These are phyloP conservation scores for Boloria euphrosyne DNA, from an alignment of 2,888 invertebrate genomes.

Conservation along the genomic window DNA sequence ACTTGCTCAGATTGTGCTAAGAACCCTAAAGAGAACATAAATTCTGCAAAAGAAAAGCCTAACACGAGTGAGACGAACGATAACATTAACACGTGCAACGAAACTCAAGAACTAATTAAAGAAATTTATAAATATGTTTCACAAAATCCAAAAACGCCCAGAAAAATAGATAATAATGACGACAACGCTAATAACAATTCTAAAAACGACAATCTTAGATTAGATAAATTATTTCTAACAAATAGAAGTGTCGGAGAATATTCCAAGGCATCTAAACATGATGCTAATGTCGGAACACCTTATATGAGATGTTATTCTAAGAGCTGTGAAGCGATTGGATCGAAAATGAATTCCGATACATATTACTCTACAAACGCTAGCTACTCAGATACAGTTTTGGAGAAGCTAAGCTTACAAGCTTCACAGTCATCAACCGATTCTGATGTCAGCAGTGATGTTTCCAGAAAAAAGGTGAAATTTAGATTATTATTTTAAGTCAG, in stretches of 20 bases:
- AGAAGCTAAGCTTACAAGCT: constrained; percentile 60
- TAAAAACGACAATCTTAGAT: constrained; percentile 27
- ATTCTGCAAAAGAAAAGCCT: constrained; percentile 44
- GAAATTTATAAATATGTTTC: constrained; percentile 71
- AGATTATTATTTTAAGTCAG: too few species aligned
- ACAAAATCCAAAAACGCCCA: constrained; percentile 50
- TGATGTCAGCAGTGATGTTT: constrained; percentile 50
- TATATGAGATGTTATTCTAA: constrained; percentile 64
- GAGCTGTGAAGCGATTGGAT: constrained; percentile 71
- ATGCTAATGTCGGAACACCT: constrained; percentile 65
- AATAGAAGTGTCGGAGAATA: constrained; percentile 61
- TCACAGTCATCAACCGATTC: constrained; percentile 53
- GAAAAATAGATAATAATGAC: constrained; percentile 43
- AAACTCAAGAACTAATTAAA: constrained; percentile 70
- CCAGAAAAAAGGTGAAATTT: constrained; percentile 50
- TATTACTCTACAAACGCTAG: constrained; percentile 55
- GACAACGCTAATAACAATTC: constrained; percentile 16
- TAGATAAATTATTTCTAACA: constrained; percentile 46
- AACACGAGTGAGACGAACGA: constrained; percentile 44
- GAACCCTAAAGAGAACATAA: constrained; percentile 48
- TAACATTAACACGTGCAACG: constrained; percentile 44
- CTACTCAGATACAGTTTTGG: constrained; percentile 67
- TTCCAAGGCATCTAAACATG: constrained; percentile 54
- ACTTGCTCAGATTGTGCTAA: constrained; percentile 58
- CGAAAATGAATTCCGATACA: constrained; percentile 50